Conservation (phyloP, 2,113 vertebrate genomes). For the Butorides virescens region DNA sequence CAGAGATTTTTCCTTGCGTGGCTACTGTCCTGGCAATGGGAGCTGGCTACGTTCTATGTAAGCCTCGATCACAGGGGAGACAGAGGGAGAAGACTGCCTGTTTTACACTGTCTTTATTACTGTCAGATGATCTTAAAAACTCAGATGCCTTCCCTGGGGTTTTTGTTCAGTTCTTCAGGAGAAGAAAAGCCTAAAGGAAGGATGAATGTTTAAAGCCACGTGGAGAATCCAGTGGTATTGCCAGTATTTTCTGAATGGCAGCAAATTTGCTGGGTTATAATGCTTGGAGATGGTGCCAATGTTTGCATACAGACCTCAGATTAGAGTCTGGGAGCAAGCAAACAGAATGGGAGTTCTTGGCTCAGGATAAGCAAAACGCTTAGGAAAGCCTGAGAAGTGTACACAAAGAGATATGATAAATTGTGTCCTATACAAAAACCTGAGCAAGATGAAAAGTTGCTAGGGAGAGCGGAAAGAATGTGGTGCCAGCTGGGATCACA, state of each 20-base stretch:
- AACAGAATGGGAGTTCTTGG: background rate
- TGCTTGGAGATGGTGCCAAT: background rate
- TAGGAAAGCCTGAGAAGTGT: background rate
- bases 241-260: background rate
- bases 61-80: background rate
- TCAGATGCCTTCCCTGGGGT: background rate
- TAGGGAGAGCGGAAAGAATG: background rate
- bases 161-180: background rate
- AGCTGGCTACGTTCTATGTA: background rate
- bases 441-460: background rate
- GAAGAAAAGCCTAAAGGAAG: background rate
- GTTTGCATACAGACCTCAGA: background rate
- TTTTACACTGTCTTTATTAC: background rate
- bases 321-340: background rate
- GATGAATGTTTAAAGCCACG: background rate
- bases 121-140: background rate
- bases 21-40: background rate
- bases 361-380: background rate
- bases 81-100: background rate
- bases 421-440: background rate
- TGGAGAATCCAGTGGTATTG: background rate
- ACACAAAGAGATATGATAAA: background rate
- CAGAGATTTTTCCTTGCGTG: background rate
- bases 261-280: background rate
- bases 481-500: background rate